Conservation (phyloP, 2,888 invertebrate genomes). For the Lysandra coridon region DNA sequence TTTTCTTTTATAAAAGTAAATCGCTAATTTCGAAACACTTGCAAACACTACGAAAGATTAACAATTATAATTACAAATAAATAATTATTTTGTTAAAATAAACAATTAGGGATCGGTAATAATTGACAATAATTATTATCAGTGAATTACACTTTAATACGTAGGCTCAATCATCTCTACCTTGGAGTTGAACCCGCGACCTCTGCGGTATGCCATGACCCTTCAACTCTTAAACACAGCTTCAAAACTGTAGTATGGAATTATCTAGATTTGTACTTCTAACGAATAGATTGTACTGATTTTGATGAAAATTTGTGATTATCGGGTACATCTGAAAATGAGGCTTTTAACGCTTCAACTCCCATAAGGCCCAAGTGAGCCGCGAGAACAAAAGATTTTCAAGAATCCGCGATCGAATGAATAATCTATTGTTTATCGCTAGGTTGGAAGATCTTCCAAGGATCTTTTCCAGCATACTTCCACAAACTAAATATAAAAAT, state of each 20-base stretch:
- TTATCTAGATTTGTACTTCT: background rate
- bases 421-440: no score
- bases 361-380: no score
- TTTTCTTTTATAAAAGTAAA: no score
- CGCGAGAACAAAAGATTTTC: no score
- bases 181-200: conserved; percentile 5
- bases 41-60: background rate
- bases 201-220: background rate
- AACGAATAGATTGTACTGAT: no score
- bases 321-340: no score
- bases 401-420: no score
- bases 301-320: no score
- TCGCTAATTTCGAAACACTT: background rate
- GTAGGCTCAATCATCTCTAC: background rate
- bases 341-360: no score
- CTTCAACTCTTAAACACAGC: background rate
- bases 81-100: background rate
- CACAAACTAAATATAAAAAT: no score
- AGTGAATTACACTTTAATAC: background rate
- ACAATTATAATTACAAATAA: background rate
- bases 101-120: background rate
- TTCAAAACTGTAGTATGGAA: background rate
- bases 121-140: background rate
- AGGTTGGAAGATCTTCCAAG: no score
- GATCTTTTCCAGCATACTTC: no score